Evolutionary conservation across 2,888 invertebrate genomes (phyloP), one percentile per base, ranked within the genome.

Genomic region (Nudaria mundana): DNA sequence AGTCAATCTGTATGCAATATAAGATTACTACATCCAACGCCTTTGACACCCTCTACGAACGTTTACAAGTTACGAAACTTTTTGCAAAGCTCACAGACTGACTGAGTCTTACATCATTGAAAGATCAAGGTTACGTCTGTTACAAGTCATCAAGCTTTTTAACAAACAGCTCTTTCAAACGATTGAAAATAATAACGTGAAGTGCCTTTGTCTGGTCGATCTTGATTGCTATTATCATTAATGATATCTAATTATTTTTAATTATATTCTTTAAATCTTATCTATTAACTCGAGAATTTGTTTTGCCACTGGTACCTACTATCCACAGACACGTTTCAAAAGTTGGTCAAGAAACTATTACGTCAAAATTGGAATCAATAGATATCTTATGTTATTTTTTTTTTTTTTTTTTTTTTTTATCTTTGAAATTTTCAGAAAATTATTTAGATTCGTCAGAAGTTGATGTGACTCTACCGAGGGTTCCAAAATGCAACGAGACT

Each of bases 321-420:
- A 26, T 26, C 8, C 38, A 25, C 39, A 39, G 36, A 56, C 40
- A 44, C 44, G 44, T 53, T 56, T 48, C 57, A 51, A 51, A 56
- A 57, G 44, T 57, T 46, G 51, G 51, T 42, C 51, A 56, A 51
- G 48, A 52, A 50, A 44, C 41, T 46, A 52, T 56, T 57, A 56
- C 58, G 36, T 7, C 20, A 20, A 8, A n/a, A n/a, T n/a, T n/a
- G n/a, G n/a, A n/a, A n/a, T n/a, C n/a, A n/a, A n/a, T n/a, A n/a
- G n/a, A n/a, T n/a, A n/a, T n/a, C n/a, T n/a, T n/a, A n/a, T n/a
- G n/a, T n/a, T n/a, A n/a, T n/a, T n/a, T n/a, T n/a, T n/a, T n/a
- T n/a, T n/a, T n/a, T n/a, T n/a, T n/a, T n/a, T n/a, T n/a, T n/a
- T n/a, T n/a, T n/a, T n/a, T n/a, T n/a, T n/a, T n/a, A n/a, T n/a